phyloP scores from a whole-genome alignment of 2,113 vertebrate species.

The Fregetta grallaria region DNA sequence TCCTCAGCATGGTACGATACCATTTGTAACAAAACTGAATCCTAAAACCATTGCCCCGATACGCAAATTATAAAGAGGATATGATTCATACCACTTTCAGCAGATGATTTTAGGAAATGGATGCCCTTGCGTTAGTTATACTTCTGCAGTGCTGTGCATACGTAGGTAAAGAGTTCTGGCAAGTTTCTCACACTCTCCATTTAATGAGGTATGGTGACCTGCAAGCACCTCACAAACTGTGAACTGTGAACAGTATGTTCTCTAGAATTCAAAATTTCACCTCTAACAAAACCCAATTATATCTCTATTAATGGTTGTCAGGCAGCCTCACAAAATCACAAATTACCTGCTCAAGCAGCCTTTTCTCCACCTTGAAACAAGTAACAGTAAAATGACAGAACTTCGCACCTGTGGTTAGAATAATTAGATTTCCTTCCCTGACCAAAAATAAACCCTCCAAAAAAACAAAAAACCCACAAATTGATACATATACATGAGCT shows the following conservation, averaged over 20 bases:
- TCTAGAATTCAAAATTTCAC: background rate
- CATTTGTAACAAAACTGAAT: background rate
- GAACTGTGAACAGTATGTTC: background rate
- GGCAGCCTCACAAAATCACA: background rate
- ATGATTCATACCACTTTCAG: background rate
- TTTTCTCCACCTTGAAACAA: background rate
- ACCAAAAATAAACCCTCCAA: background rate
- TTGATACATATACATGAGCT: background rate
- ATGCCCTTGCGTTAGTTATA: fast-evolving
- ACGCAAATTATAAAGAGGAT: background rate
- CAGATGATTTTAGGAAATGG: background rate
- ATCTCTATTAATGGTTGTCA: background rate
- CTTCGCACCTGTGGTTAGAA: background rate
- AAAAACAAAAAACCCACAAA: background rate
- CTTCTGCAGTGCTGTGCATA: background rate
- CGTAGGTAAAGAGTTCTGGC: background rate
- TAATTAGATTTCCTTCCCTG: background rate
- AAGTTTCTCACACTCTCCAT: background rate
- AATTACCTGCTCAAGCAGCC: background rate
- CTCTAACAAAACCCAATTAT: background rate
- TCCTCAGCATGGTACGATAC: fast-evolving
- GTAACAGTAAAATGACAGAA: background rate
- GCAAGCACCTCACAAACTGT: background rate
- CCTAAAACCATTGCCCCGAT: background rate
- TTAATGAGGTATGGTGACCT: background rate